Percentiles rank a stretch among this genome's conserved stretches.
phyloP scores from a whole-genome alignment of 2,888 invertebrate species.

The Callinectes sapidus region DNA sequence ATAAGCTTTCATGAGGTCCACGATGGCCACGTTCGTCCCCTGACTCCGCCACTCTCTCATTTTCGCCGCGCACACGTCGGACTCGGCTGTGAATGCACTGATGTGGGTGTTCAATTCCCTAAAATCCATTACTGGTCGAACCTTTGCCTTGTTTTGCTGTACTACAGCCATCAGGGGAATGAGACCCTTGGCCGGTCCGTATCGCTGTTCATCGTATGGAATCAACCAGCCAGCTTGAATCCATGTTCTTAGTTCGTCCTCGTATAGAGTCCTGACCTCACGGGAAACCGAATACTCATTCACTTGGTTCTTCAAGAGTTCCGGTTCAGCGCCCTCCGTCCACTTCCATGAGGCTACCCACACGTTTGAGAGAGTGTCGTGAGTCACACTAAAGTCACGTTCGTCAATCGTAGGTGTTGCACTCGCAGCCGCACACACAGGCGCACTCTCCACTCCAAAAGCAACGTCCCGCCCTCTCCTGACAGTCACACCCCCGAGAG shows the following conservation, averaged over 20 bases:
- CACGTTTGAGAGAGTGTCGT: neutral
- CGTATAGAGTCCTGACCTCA: neutral
- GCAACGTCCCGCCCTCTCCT: too few species aligned
- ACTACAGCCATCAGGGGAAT: constrained; percentile 58
- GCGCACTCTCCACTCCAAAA: neutral
- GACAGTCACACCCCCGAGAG: too few species aligned
- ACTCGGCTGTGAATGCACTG: constrained; percentile 16
- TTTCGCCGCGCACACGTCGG: constrained; percentile 46
- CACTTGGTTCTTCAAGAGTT: constrained; percentile 15
- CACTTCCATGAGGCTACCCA: constrained; percentile 48
- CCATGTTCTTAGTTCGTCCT: neutral
- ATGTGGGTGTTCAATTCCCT: constrained; percentile 31
- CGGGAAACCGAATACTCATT: constrained; percentile 8
- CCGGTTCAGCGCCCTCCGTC: constrained; percentile 34
- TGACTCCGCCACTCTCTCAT: too few species aligned
- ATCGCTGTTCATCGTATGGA: neutral
- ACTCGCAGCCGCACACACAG: neutral
- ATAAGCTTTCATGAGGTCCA: constrained; percentile 50
- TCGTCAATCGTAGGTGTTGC: neutral
- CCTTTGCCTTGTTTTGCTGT: constrained; percentile 48
- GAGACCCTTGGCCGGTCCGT: constrained; percentile 12
- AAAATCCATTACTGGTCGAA: constrained; percentile 51
- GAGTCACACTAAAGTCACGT: neutral
- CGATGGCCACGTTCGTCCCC: constrained; percentile 36
- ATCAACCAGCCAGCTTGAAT: constrained; percentile 40